These are phyloP conservation scores for Oscheius sp. DNA, from an alignment of 2,888 invertebrate genomes.

Conservation along the genomic window DNA sequence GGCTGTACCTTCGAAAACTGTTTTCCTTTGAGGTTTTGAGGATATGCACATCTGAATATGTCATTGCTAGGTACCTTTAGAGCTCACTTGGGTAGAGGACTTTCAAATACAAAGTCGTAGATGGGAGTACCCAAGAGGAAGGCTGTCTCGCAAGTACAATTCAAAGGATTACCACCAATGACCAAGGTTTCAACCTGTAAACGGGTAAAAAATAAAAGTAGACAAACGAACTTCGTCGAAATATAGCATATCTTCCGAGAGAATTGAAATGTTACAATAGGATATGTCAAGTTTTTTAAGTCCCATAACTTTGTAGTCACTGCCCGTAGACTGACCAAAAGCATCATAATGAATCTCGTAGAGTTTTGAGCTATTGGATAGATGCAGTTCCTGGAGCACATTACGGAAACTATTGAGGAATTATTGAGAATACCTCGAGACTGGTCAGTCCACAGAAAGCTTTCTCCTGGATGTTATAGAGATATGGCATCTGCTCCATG, in stretches of 20 bases:
- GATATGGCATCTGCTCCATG: slow-evolving; percentile 47
- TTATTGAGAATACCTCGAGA: slow-evolving; percentile 35
- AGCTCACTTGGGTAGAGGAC: slow-evolving; percentile 18
- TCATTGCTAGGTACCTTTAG: neutral
- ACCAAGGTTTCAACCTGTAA: slow-evolving; percentile 38
- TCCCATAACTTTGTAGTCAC: slow-evolving; percentile 31
- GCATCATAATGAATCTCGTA: slow-evolving; percentile 51
- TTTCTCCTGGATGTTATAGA: slow-evolving; percentile 47
- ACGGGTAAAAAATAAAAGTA: neutral
- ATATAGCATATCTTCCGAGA: slow-evolving; percentile 44
- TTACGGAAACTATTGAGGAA: neutral
- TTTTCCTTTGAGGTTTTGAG: slow-evolving; percentile 23
- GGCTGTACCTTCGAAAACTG: slow-evolving; percentile 34
- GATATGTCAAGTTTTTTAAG: slow-evolving; percentile 37
- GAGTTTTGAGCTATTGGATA: slow-evolving; percentile 37
- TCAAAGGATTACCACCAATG: slow-evolving; percentile 45
- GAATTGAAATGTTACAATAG: slow-evolving; percentile 39
- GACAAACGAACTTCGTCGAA: slow-evolving; percentile 36
- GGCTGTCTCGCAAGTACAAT: slow-evolving; percentile 48
- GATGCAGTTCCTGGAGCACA: slow-evolving; percentile 7
- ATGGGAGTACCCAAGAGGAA: slow-evolving; percentile 41
- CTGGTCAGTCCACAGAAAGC: slow-evolving; percentile 54
- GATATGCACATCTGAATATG: slow-evolving; percentile 41
- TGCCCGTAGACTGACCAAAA: slow-evolving; percentile 45
- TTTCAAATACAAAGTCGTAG: slow-evolving; percentile 41